These are phyloP conservation scores for Isichthys henryi DNA, from an alignment of 2,113 vertebrate species.

Conservation along the genomic window DNA sequence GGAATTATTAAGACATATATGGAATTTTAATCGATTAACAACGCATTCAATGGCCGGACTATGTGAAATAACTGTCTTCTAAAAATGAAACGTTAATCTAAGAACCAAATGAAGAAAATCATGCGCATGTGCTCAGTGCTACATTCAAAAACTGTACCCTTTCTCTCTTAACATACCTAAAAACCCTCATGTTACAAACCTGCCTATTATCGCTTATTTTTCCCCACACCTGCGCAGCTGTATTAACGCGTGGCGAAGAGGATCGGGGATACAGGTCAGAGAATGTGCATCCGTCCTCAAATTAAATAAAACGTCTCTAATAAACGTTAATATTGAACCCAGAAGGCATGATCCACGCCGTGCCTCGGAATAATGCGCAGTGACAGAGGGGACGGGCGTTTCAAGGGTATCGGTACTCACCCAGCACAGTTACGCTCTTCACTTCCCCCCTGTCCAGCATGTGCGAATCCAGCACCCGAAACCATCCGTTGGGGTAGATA, in stretches of 20 bases:
- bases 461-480: constrained; percentile 61
- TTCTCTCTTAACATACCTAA: constrained; percentile 23
- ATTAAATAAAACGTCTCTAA: not conserved
- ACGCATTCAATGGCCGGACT: not conserved
- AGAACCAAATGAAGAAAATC: not conserved
- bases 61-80: not conserved
- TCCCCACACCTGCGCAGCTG: not conserved
- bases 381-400: not conserved
- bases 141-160: not conserved
- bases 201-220: not conserved
- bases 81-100: not conserved
- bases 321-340: not conserved
- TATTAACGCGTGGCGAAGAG: not conserved
- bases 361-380: not conserved
- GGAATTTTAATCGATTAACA: not conserved
- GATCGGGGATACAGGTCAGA: not conserved
- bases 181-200: constrained; percentile 19
- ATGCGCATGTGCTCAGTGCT: not conserved
- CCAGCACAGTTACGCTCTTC: constrained; percentile 54
- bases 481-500: constrained; percentile 75
- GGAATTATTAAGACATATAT: not conserved
- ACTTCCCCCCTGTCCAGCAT: constrained; percentile 56
- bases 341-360: not conserved
- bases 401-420: constrained; percentile 44
- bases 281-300: not conserved